Evolutionary conservation across 2,888 invertebrate genomes (phyloP).

Genomic region (Sphinx pinastri): DNA sequence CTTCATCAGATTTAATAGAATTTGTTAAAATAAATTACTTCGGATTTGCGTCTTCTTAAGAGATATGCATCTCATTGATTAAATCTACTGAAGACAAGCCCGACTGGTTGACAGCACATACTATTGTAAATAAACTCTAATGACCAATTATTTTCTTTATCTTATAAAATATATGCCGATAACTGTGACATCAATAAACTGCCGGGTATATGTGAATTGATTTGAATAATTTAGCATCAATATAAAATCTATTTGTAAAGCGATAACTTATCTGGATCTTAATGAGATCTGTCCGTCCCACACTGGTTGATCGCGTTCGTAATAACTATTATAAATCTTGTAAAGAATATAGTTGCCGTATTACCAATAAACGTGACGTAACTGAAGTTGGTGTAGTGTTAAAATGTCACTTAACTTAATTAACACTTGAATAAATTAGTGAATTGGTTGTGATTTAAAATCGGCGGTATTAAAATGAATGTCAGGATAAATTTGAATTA

Average conservation of each 20-base stretch:
- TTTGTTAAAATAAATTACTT: not conserved
- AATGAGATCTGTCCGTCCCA: constrained; percentile 19
- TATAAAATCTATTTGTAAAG: constrained; percentile 22
- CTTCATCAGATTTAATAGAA: not conserved
- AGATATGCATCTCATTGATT: constrained; percentile 18
- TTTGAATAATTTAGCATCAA: constrained; percentile 35
- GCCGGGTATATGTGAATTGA: constrained; percentile 31
- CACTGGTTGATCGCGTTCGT: constrained; percentile 21
- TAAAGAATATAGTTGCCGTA: not conserved
- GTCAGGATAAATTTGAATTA: too few relatives aligned
- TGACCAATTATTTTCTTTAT: constrained; percentile 24
- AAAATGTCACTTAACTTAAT: too few relatives aligned
- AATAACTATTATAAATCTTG: constrained; percentile 17
- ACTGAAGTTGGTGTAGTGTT: too few relatives aligned
- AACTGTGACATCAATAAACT: constrained; percentile 27
- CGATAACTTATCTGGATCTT: constrained; percentile 20
- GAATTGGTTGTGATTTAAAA: too few relatives aligned
- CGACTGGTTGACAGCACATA: constrained; percentile 11
- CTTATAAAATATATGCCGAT: constrained; percentile 25
- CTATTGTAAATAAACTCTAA: constrained; percentile 21
- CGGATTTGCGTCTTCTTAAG: constrained; percentile 5
- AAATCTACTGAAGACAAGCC: constrained; percentile 12
- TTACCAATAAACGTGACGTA: not conserved
- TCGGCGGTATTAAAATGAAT: too few relatives aligned
- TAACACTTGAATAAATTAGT: too few relatives aligned